Conservation (phyloP, 1,140 invertebrate species). For the Sitophilus oryzae region DNA sequence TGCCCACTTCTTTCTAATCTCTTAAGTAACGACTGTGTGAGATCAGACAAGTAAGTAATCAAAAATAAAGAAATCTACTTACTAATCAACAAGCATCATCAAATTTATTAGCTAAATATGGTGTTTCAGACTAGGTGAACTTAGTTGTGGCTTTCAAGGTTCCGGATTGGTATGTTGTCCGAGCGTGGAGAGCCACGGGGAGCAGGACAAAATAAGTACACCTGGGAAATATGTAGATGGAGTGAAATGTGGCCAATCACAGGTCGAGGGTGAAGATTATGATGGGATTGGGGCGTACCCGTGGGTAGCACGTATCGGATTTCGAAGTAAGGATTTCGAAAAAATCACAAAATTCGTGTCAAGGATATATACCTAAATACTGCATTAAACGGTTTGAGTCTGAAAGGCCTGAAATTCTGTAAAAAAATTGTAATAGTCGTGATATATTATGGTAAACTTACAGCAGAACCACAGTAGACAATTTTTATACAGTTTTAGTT, state of each 20-base stretch:
- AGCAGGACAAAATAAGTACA: conserved; percentile 2
- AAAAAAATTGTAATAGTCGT: too few species aligned
- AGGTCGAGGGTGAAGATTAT: conserved; percentile 57
- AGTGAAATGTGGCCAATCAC: conserved; percentile 53
- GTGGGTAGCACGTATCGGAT: conserved; percentile 60
- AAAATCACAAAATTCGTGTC: too few species aligned
- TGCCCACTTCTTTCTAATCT: conserved; percentile 40
- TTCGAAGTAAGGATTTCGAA: conserved; percentile 50
- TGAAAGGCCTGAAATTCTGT: too few species aligned
- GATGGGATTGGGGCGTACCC: conserved; percentile 60
- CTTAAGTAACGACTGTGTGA: conserved; percentile 39
- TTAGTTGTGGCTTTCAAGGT: conserved; percentile 45
- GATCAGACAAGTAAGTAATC: conserved; percentile 37
- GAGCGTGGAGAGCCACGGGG: conserved; percentile 13
- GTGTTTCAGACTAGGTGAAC: conserved; percentile 36
- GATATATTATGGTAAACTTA: too few species aligned
- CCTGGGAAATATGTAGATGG: conserved; percentile 30
- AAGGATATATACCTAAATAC: too few species aligned
- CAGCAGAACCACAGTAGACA: too few species aligned
- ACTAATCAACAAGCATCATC: too few species aligned
- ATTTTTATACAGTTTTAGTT: too few species aligned
- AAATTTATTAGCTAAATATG: too few species aligned
- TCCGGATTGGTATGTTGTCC: conserved; percentile 46
- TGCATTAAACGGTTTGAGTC: too few species aligned
- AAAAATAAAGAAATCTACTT: too few species aligned